A percentile compares a stretch with the other conserved stretches of the same genome.
Conservation (phyloP, 1,140 invertebrate species). For the Ceratina calcarata region DNA sequence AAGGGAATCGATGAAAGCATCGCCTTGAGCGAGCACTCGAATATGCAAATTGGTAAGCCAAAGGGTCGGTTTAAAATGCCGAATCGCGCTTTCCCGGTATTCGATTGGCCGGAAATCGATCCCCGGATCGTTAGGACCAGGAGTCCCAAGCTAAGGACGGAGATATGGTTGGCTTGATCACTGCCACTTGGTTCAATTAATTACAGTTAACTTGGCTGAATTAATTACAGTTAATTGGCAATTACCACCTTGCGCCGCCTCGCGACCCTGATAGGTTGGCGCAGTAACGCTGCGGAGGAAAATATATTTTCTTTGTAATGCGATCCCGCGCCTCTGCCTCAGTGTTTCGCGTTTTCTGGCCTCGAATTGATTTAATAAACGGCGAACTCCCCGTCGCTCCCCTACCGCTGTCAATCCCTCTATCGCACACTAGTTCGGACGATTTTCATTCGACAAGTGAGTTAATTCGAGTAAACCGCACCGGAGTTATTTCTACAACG, state of each 20-base stretch:
- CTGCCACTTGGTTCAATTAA: conserved; percentile 70
- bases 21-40: neutral
- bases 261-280: conserved; percentile 50
- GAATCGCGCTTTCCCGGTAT: conserved; percentile 19
- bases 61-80: conserved; percentile 16
- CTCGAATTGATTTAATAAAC: conserved; percentile 57
- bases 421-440: too few species aligned
- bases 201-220: conserved; percentile 72
- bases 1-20: conserved; percentile 3
- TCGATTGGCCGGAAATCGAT: conserved; percentile 27
- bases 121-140: conserved; percentile 32
- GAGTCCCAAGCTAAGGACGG: conserved; percentile 3
- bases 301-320: conserved; percentile 60
- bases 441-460: neutral
- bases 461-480: conserved; percentile 33
- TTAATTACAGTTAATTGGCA: conserved; percentile 75
- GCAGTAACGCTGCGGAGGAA: conserved; percentile 56
- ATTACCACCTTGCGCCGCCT: conserved; percentile 63
- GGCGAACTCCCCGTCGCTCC: neutral
- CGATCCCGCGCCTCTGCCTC: conserved; percentile 52
- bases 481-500: neutral
- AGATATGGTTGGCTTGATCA: conserved; percentile 53
- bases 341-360: conserved; percentile 26
- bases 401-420: too few species aligned
- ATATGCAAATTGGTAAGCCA: conserved; percentile 34